Base-by-base conservation (phyloP, 2,888 invertebrate species). In the Carcina quercana region DNA sequence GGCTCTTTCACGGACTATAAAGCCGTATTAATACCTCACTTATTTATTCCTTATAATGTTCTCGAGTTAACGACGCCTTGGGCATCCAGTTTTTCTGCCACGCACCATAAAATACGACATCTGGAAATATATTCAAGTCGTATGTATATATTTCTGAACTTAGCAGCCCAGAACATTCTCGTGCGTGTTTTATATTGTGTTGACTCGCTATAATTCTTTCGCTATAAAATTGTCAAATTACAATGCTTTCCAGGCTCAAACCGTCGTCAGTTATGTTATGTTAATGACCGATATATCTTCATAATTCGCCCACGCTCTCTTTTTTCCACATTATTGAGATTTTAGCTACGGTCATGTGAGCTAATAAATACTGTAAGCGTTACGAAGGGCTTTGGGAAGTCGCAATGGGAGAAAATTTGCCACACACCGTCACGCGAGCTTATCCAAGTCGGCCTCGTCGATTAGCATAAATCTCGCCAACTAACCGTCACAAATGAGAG, bases 391-490 rank as follows among this genome's bases (percentile, higher is more conserved):
- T 67, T 61, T 60, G 59, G 60, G 64, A 71, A 73, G 59, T 72
- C 58, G 67, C 67, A 66, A 66, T 66, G 67, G 67, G 68, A 75
- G 75, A 76, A 71, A 75, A 79, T 80, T 76, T 74, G 76, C 70
- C 70, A 75, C 73, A 75, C 75, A 62, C 65, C 70, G 76, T 76
- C 78, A 79, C 76, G 74, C 76, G 69, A 67, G 70, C 71, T 80
- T 74, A 76, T 68, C 67, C 67, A 67, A 70, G 59, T 68, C 76
- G 56, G 69, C 78, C 79, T 64, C 68, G 67, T 71, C 80, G 78
- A 80, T 83, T 83, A 82, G 72, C 80, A 83, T 82, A 83, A 83
- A 82, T 82, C 79, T 80, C 73, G 64, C 70, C 76, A 78, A 80
- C 74, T 79, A 80, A 74, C 79, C 80, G 75, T 73, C 74, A 68